Evolutionary conservation across 2,797 vertebrate genomes (phyloP), one percentile per base, ranked within the genome.

Genomic region (Ambastaia sidthimunki): DNA sequence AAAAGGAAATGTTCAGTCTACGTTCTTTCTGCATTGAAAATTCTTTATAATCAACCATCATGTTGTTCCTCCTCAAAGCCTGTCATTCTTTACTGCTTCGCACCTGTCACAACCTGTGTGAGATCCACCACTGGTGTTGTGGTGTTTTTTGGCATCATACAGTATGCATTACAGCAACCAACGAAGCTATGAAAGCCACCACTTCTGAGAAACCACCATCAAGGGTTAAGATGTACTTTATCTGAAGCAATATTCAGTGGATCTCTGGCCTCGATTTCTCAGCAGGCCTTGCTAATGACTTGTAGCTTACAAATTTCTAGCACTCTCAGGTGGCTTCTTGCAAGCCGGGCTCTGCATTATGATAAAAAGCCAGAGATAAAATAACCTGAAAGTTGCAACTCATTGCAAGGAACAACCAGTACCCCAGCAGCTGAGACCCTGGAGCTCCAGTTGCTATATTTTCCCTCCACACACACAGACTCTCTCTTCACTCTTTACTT

Each of bases 321-420:
- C 94, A 94, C 95, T 98, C 97, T 98, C 95, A 96, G 96, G 96
- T 97, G 96, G 95, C 94, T 96, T 95, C 95, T 94, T 94, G 93
- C 93, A 86, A 90, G 94, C 94, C 95, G 92, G 96, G 95, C 96
- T 95, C 93, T 93, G 93, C 91, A 92, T 90, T 85, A 95, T 98
- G 97, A 99, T 99, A 96, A 99, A 99, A 99, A 97, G 97, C 93
- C 92, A 89, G 90, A 95, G 96, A 96, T 98, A 97, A 99, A 97
- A 98, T 96, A 96, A 97, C 96, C 96, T 98, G 98, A 98, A 97
- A 98, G 96, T 97, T 96, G 96, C 96, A 96, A 96, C 96, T 97
- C 96, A 95, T 96, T 90, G 95, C 90, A 93, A 93, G 92, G 94
- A 95, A 94, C 94, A 96, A 95, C n/a, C 87, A 68, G 75, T 91